A percentile compares a stretch with the other conserved stretches of the same genome.
Evolutionary conservation across 2,797 vertebrate species (phyloP).

Genomic region (Dermochelys coriacea): DNA sequence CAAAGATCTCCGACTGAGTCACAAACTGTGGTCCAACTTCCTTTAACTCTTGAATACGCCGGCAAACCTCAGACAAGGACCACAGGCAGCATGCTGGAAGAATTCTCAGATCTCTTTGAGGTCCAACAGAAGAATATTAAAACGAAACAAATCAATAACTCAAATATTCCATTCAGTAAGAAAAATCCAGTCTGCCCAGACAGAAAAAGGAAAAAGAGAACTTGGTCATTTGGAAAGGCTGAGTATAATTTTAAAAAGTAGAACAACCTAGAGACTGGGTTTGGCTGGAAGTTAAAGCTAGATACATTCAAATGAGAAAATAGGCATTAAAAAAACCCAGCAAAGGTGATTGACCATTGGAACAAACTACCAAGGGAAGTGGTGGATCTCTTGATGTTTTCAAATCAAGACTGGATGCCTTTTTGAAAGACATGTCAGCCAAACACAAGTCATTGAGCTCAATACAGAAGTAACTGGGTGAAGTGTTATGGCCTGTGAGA

Average conservation of each 20-base stretch:
- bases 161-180: background rate
- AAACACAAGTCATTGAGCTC: rapidly evolving
- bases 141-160: background rate
- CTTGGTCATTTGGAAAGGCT: background rate
- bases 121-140: background rate
- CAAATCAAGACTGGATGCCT: background rate
- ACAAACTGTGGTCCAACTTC: background rate
- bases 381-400: background rate
- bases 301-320: background rate
- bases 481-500: background rate
- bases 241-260: background rate
- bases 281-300: background rate
- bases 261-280: background rate
- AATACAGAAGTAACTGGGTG: background rate
- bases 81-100: background rate
- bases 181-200: background rate
- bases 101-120: background rate
- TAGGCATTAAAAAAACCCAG: background rate
- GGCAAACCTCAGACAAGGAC: background rate
- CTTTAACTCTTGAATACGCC: background rate
- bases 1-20: background rate
- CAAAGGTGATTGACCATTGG: background rate
- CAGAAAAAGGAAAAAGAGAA: background rate
- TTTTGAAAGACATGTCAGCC: background rate
- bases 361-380: background rate